Conservation (phyloP, 2,113 vertebrate genomes). For the Eretmochelys imbricata region DNA sequence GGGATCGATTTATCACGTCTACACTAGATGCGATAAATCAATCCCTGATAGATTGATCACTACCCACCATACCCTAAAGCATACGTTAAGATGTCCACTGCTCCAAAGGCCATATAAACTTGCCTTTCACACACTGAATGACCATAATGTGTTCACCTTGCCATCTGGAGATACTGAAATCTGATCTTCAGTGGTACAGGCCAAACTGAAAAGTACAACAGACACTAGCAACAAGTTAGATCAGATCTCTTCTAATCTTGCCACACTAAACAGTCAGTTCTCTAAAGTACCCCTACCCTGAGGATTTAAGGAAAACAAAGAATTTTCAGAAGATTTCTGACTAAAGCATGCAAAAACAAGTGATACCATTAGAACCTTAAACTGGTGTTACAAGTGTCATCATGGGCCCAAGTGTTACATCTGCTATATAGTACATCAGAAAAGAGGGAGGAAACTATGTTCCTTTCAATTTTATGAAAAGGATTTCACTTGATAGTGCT, state of each 20-base stretch:
- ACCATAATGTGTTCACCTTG: background rate
- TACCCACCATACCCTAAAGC: too few relatives aligned
- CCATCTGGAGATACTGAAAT: background rate
- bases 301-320: background rate
- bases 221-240: background rate
- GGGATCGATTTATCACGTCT: too few relatives aligned
- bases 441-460: background rate
- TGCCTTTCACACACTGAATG: background rate
- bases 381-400: background rate
- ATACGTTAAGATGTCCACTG: background rate
- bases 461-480: background rate
- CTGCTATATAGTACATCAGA: background rate
- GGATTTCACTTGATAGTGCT: background rate
- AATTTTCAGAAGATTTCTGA: background rate
- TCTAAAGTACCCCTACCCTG: background rate
- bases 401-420: background rate
- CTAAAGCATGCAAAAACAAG: background rate
- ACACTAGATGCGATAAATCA: too few relatives aligned
- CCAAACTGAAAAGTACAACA: constrained; percentile 10
- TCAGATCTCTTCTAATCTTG: background rate
- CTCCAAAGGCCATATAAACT: background rate
- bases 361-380: rapidly evolving
- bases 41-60: too few relatives aligned
- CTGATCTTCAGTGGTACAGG: background rate
- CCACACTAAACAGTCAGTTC: background rate